phyloP scores from a whole-genome alignment of 2,888 invertebrate genomes.

The Drosophila sordidula region DNA sequence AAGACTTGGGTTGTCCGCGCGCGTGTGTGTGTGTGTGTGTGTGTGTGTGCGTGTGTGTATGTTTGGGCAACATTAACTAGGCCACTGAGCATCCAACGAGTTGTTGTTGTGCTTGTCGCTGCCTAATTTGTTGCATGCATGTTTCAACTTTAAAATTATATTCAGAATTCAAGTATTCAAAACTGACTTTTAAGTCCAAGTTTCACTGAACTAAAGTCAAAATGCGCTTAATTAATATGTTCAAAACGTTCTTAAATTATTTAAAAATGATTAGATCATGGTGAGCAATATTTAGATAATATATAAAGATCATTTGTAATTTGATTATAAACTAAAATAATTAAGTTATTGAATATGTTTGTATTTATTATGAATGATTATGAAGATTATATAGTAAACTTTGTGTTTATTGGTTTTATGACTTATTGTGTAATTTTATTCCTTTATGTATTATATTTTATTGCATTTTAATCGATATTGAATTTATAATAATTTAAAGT shows the following conservation, averaged over 20 bases:
- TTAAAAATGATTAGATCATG: background rate
- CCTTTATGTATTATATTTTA: too few species aligned
- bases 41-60: constrained; percentile 24
- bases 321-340: too few species aligned
- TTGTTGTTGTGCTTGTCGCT: constrained; percentile 26
- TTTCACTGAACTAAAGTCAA: background rate
- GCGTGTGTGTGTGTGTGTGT: constrained; percentile 19
- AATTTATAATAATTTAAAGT: background rate
- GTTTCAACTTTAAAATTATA: constrained; percentile 7
- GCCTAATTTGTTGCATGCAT: constrained; percentile 51
- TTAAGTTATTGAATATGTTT: too few species aligned
- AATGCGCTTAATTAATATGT: background rate
- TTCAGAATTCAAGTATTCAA: background rate
- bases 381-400: too few species aligned
- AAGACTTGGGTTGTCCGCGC: constrained; percentile 37
- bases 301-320: too few species aligned
- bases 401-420: too few species aligned
- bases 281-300: too few species aligned
- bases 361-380: too few species aligned
- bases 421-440: too few species aligned
- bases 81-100: constrained; percentile 71
- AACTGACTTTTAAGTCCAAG: background rate
- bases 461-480: too few species aligned
- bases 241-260: background rate
- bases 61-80: constrained; percentile 69